Evolutionary conservation across 2,113 vertebrate genomes (phyloP).

Genomic region (Dendrocopos noguchii): DNA sequence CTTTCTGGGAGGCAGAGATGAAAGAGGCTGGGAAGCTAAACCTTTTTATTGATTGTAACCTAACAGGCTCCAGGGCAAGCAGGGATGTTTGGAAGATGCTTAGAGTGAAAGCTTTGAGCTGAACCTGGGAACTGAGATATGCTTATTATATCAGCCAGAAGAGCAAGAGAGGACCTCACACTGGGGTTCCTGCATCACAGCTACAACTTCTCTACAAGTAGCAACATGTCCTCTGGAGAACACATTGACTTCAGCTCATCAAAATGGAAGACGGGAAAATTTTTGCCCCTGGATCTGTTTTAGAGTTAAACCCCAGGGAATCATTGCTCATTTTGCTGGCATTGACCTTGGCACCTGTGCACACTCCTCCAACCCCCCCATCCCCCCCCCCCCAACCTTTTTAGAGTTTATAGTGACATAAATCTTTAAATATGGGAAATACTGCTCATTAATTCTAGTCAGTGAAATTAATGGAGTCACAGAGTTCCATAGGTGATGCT

Average conservation of each 20-base stretch:
- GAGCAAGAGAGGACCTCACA: background rate
- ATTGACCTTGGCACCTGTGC: background rate
- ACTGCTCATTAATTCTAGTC: background rate
- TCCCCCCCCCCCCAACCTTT: too few relatives aligned
- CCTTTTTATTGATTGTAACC: background rate
- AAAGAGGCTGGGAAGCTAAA: background rate
- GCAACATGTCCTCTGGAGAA: background rate
- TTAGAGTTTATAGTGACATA: background rate
- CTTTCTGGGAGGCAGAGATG: background rate
- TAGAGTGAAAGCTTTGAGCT: background rate
- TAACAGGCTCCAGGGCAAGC: background rate
- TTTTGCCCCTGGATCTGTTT: background rate
- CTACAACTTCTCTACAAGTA: background rate
- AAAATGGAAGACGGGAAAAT: background rate
- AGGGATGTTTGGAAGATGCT: background rate
- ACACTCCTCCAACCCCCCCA: too few relatives aligned
- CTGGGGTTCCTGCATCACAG: background rate
- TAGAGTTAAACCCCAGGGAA: background rate
- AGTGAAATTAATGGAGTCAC: background rate
- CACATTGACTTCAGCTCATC: background rate
- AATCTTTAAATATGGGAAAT: background rate
- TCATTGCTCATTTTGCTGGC: background rate
- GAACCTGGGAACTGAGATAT: background rate
- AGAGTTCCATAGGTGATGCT: background rate
- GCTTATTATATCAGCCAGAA: background rate